Evolutionary conservation across 2,888 invertebrate genomes (phyloP).

Genomic region (Leptopilina drosophilae): DNA sequence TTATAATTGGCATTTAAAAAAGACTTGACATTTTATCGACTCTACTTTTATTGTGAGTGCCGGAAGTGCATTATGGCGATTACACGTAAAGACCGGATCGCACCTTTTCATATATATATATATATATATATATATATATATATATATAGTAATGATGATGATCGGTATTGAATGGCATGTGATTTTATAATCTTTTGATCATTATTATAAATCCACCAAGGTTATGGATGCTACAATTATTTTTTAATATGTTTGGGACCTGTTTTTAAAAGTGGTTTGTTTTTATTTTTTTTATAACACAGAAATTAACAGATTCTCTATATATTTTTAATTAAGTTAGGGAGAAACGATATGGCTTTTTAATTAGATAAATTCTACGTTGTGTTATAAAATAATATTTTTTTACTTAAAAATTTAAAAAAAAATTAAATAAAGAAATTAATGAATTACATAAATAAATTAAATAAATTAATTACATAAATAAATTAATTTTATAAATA

Average conservation of each 20-base stretch:
- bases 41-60: background rate
- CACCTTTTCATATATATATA: slow-evolving; percentile 12
- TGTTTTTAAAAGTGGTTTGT: background rate
- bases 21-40: slow-evolving; percentile 32
- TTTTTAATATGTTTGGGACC: background rate
- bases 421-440: no score
- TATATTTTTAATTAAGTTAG: no score
- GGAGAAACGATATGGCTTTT: no score
- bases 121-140: background rate
- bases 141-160: background rate
- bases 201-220: slow-evolving; percentile 7
- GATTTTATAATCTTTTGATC: slow-evolving; percentile 28
- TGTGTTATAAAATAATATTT: no score
- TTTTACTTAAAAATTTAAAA: no score
- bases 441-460: no score
- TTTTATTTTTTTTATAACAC: background rate
- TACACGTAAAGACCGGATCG: slow-evolving; percentile 35
- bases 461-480: no score
- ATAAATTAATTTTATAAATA: no score
- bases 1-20: slow-evolving; percentile 30
- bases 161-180: slow-evolving; percentile 13
- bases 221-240: slow-evolving; percentile 7
- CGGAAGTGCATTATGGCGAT: slow-evolving; percentile 29
- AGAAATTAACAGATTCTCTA: background rate
- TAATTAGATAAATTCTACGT: no score